Percentiles rank a stretch among this genome's conserved stretches.
Evolutionary conservation across 2,888 invertebrate genomes (phyloP).

Genomic region (Cordilura impudica): DNA sequence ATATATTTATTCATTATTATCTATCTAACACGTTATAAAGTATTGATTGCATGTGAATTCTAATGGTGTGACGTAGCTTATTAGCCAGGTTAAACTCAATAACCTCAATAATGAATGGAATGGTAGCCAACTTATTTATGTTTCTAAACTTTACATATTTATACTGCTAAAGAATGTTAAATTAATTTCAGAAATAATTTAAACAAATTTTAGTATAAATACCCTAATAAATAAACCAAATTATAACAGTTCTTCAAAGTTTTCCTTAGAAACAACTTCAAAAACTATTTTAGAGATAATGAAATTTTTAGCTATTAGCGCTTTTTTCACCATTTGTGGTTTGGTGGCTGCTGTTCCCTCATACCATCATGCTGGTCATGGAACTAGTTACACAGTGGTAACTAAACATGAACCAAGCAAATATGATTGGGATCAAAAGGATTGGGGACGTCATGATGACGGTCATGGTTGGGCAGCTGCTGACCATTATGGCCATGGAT

Average conservation of each 20-base stretch:
- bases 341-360: constrained; percentile 65
- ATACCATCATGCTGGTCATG: constrained; percentile 64
- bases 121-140: constrained; percentile 74
- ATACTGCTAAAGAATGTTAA: constrained; percentile 74
- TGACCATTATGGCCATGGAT: constrained; percentile 65
- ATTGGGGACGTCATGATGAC: constrained; percentile 32
- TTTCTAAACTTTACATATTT: constrained; percentile 72
- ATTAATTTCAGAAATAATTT: constrained; percentile 27
- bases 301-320: constrained; percentile 46
- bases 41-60: constrained; percentile 34
- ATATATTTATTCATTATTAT: background rate
- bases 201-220: constrained; percentile 42
- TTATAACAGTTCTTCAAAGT: constrained; percentile 46
- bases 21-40: constrained; percentile 4
- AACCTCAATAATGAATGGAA: constrained; percentile 47
- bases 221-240: constrained; percentile 31
- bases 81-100: constrained; percentile 60
- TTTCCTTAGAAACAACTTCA: constrained; percentile 8
- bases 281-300: constrained; percentile 10
- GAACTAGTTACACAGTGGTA: constrained; percentile 70
- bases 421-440: constrained; percentile 39
- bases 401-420: constrained; percentile 68
- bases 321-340: constrained; percentile 59
- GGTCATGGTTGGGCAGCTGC: constrained; percentile 45
- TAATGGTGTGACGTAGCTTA: background rate